phyloP scores from a whole-genome alignment of 2,888 invertebrate species.

The Lapara coniferarum region DNA sequence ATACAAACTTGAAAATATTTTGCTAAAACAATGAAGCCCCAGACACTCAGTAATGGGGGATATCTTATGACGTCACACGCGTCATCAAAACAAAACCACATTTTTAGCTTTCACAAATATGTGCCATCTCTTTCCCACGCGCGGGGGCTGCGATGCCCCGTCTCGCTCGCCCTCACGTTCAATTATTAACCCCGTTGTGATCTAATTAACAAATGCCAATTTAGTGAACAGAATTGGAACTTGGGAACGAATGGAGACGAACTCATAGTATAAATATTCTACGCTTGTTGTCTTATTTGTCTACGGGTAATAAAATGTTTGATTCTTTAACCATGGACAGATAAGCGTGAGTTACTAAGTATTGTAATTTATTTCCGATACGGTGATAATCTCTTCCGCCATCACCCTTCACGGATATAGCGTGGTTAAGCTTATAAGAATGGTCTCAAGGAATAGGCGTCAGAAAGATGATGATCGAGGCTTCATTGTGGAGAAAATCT shows the following conservation, averaged over 20 bases:
- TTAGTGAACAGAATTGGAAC: constrained; percentile 52
- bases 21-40: constrained; percentile 11
- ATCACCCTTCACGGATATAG: no score
- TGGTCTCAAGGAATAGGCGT: no score
- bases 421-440: no score
- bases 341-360: no score
- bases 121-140: constrained; percentile 36
- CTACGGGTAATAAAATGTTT: no score
- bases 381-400: no score
- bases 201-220: constrained; percentile 67
- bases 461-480: no score
- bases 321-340: no score
- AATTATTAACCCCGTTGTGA: constrained; percentile 61
- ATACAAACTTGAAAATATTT: constrained; percentile 8
- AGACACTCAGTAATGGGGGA: constrained; percentile 19
- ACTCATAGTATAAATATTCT: constrained; percentile 7
- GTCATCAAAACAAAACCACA: constrained; percentile 29
- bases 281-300: not conserved
- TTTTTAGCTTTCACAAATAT: constrained; percentile 33
- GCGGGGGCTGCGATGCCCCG: constrained; percentile 19
- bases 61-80: constrained; percentile 22
- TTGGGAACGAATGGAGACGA: constrained; percentile 38
- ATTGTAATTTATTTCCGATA: no score
- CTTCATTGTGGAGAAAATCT: no score
- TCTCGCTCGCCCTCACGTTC: constrained; percentile 34